These are phyloP conservation scores for Caradrina clavipalpis DNA, from an alignment of 2,888 invertebrate genomes.

Conservation along the genomic window DNA sequence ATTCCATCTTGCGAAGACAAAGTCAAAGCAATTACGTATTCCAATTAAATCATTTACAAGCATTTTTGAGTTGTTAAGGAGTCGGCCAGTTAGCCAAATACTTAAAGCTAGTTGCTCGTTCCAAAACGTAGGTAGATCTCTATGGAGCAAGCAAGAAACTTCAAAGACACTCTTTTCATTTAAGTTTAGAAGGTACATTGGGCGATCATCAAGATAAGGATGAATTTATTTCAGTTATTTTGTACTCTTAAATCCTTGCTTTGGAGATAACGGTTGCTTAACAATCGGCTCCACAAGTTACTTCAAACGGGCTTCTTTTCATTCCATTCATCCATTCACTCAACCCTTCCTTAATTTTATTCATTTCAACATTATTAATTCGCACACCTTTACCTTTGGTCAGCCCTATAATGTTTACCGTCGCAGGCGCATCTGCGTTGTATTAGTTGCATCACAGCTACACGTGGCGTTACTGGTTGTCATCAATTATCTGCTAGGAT, in stretches of 20 bases:
- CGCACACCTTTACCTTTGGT: background rate
- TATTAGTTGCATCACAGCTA: conserved; percentile 65
- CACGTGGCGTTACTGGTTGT: conserved; percentile 69
- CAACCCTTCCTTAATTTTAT: background rate
- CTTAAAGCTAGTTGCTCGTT: too few species aligned
- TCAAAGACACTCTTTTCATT: too few species aligned
- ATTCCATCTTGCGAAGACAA: too few species aligned
- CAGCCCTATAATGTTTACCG: conserved; percentile 60
- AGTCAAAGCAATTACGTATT: too few species aligned
- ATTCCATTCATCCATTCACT: background rate
- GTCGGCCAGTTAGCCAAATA: too few species aligned
- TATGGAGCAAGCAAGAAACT: too few species aligned
- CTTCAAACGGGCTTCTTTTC: conserved; percentile 4
- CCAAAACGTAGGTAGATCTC: too few species aligned
- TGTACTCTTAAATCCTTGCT: background rate
- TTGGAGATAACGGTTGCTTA: conserved; percentile 7
- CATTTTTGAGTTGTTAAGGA: too few species aligned
- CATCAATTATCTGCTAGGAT: conserved; percentile 60
- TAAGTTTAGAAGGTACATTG: background rate
- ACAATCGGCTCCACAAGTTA: conserved; percentile 7
- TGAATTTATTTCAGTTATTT: background rate
- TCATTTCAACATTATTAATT: background rate
- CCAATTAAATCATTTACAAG: too few species aligned
- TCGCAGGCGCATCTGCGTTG: conserved; percentile 68
- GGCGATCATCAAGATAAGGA: background rate